Evolutionary conservation across 1,140 invertebrate species (phyloP).

Genomic region (Drosophila triauraria): DNA sequence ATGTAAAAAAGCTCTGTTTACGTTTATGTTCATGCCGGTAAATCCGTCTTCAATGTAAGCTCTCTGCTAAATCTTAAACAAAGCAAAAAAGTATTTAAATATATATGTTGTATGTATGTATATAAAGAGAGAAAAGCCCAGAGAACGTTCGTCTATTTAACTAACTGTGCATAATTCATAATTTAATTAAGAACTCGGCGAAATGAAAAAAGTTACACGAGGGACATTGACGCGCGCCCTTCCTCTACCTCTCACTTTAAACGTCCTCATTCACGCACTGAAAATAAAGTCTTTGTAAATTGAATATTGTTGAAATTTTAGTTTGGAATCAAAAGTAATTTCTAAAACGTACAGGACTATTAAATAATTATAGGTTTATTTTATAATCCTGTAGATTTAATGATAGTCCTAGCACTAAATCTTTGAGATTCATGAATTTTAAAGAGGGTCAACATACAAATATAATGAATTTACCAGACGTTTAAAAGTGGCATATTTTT

Average conservation of each 20-base stretch:
- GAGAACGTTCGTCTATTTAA: slow-evolving; percentile 70
- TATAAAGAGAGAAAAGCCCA: background rate
- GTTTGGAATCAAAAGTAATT: too few species aligned
- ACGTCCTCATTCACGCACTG: slow-evolving; percentile 9
- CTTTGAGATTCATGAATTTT: too few species aligned
- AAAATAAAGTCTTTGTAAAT: background rate
- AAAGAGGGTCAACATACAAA: too few species aligned
- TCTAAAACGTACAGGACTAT: too few species aligned
- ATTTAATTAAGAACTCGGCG: slow-evolving; percentile 78
- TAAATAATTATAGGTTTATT: too few species aligned
- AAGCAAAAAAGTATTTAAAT: background rate
- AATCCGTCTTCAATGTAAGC: slow-evolving; percentile 68
- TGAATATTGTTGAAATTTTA: background rate
- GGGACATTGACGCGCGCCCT: slow-evolving; percentile 42
- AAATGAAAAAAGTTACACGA: slow-evolving; percentile 71
- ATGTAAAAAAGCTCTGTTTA: slow-evolving; percentile 54
- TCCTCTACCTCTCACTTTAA: slow-evolving; percentile 2
- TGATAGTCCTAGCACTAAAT: too few species aligned
- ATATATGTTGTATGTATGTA: background rate
- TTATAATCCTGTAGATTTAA: too few species aligned
- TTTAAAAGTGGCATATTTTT: background rate
- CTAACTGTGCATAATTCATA: slow-evolving; percentile 81
- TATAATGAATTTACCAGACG: too few species aligned
- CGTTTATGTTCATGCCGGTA: slow-evolving; percentile 51
- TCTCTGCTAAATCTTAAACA: slow-evolving; percentile 48